phyloP scores from a whole-genome alignment of 2,888 invertebrate species.

The Anagyrus pseudococci region DNA sequence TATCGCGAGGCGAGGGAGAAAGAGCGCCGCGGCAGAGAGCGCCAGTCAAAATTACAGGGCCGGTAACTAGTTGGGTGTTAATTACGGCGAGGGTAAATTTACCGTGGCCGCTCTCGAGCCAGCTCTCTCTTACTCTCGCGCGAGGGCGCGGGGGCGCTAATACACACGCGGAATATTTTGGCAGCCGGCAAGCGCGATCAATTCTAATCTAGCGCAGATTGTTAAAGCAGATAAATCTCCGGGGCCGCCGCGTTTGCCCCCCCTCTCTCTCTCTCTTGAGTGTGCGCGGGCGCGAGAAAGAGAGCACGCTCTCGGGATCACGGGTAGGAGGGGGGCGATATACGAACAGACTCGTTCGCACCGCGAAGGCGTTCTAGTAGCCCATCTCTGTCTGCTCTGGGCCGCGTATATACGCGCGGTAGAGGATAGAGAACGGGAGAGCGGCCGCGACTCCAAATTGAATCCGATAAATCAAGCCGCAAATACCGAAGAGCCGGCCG shows the following conservation, averaged over 20 bases:
- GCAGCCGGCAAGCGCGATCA: slow-evolving; percentile 4
- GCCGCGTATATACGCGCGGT: no score
- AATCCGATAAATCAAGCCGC: slow-evolving; percentile 35
- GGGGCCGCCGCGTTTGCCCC: neutral
- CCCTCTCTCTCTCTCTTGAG: neutral
- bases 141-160: no score
- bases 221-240: neutral
- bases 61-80: neutral
- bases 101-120: neutral
- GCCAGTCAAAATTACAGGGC: neutral
- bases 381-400: no score
- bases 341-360: no score
- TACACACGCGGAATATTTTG: neutral
- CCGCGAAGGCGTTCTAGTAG: no score
- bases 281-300: neutral
- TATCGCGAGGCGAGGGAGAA: no score
- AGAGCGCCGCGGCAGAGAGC: no score
- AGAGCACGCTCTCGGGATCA: neutral
- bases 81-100: neutral
- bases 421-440: no score
- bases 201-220: neutral
- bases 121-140: no score
- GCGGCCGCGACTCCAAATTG: slow-evolving; percentile 16
- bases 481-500: no score
- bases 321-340: no score